Percentiles rank a stretch among this genome's conserved stretches.
Evolutionary conservation across 1,140 invertebrate genomes (phyloP).

Genomic region (Homarus americanus): DNA sequence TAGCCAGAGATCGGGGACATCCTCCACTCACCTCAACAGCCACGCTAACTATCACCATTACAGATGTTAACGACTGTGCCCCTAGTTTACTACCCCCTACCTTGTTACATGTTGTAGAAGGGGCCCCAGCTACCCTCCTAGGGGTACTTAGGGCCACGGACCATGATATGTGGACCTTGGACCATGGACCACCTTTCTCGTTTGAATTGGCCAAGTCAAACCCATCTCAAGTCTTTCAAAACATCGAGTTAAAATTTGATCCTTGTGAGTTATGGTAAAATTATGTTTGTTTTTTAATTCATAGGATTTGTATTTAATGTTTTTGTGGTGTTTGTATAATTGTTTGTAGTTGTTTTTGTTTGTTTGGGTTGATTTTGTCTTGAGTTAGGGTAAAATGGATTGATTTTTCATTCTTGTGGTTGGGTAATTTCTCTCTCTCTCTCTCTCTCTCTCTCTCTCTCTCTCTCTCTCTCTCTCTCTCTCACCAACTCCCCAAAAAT

Average conservation of each 20-base stretch:
- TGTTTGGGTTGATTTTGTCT: too few species aligned
- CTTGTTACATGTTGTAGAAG: background rate
- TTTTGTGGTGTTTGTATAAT: too few species aligned
- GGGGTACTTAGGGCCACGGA: background rate
- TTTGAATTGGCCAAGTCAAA: background rate
- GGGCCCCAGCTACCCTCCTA: background rate
- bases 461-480: background rate
- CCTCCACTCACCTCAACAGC: conserved; percentile 18
- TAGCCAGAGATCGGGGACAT: background rate
- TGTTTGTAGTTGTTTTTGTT: too few species aligned
- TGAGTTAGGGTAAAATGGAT: too few species aligned
- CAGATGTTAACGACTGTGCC: conserved; percentile 10
- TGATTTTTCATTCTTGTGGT: too few species aligned
- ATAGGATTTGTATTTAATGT: background rate
- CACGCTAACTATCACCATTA: background rate
- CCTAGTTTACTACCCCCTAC: background rate
- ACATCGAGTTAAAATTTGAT: background rate
- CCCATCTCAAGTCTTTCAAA: background rate
- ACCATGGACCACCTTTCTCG: background rate
- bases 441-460: background rate
- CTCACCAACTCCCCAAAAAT: background rate
- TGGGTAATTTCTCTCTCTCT: background rate
- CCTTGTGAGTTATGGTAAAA: background rate
- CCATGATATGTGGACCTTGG: background rate
- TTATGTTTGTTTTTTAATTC: background rate